Evolutionary conservation across 1,140 invertebrate species (phyloP), one percentile per base, ranked within the genome.

Genomic region (Helicorthomorpha holstii): DNA sequence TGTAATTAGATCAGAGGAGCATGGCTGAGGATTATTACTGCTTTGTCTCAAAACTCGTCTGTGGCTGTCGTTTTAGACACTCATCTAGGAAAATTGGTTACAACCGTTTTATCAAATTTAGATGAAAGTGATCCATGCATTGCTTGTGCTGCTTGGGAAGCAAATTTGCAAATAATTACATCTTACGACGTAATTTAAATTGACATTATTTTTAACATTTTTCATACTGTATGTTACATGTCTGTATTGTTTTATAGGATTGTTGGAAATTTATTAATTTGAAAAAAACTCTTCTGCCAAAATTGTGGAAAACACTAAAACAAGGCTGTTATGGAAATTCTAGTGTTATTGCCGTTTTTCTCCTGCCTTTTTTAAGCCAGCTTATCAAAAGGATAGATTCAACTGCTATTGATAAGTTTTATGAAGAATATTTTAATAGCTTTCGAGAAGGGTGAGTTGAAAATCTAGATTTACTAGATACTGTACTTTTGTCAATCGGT

Each of bases 301-400:
- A 83, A 66, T 61, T 89, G 1, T 78, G 75, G 61, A 68, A 68
- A 25, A 65, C 84, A 26, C 60, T 88, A 27, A 71, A 73, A 59
- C 74, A 73, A 59, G 82, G 77, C 27, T 82, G 80, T 2, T 67
- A 75, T 59, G 79, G 79, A 46, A 83, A 79, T 68, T 81, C 81
- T 10, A 65, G 65, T 51, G 66, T 75, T 2, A 74, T 86, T 56
- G 83, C 75, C 61, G 83, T 83, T 10, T 80, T 80, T 65, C 61
- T 87, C 22, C 61, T 88, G 19, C 82, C 83, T 3, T 73, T 87
- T 41, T 57, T 87, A 1, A 81, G 80, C 44, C 74, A 81, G 57
- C 68, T 87, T 46, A 75, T 79, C n/a, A 64, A 22, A 24, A 63
- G 75, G 27, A 61, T 73, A 14, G 58, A 73, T 23, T 59, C 59